A percentile compares a stretch with the other conserved stretches of the same genome.
These are phyloP conservation scores for Metaphire vulgaris DNA, from an alignment of 1,140 invertebrate genomes.

Conservation along the genomic window DNA sequence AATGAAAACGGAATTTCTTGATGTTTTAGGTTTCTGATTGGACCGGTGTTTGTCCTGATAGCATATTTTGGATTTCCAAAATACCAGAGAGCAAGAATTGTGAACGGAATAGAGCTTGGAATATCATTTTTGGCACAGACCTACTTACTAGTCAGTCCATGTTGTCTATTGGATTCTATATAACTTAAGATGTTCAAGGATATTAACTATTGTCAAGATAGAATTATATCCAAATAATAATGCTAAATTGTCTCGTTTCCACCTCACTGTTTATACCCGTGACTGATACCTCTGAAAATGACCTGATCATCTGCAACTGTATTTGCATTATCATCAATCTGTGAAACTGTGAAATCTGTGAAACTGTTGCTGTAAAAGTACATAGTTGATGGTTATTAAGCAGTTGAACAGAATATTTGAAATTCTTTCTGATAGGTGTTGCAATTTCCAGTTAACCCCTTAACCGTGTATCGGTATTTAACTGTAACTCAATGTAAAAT, in stretches of 20 bases:
- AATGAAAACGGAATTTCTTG: too few species aligned
- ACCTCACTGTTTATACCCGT: background rate
- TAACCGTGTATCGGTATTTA: too few species aligned
- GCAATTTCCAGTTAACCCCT: too few species aligned
- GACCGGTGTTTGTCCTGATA: constrained; percentile 69
- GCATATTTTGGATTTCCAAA: constrained; percentile 64
- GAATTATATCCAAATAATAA: too few species aligned
- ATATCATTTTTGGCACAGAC: constrained; percentile 71
- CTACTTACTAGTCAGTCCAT: constrained; percentile 64
- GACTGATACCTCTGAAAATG: background rate
- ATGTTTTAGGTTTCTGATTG: constrained; percentile 63
- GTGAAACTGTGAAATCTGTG: background rate
- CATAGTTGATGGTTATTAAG: too few species aligned
- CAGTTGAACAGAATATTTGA: too few species aligned
- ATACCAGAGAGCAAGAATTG: constrained; percentile 81
- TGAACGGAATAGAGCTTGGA: constrained; percentile 68
- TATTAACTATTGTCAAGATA: background rate
- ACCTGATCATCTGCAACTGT: background rate
- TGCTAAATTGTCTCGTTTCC: too few species aligned
- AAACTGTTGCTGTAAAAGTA: too few species aligned
- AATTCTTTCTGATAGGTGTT: too few species aligned
- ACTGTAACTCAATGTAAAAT: too few species aligned
- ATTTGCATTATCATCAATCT: background rate
- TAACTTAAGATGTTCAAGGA: background rate
- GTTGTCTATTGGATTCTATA: background rate